Base-by-base conservation (phyloP, 2,113 vertebrate genomes). In the Aegithalos caudatus region DNA sequence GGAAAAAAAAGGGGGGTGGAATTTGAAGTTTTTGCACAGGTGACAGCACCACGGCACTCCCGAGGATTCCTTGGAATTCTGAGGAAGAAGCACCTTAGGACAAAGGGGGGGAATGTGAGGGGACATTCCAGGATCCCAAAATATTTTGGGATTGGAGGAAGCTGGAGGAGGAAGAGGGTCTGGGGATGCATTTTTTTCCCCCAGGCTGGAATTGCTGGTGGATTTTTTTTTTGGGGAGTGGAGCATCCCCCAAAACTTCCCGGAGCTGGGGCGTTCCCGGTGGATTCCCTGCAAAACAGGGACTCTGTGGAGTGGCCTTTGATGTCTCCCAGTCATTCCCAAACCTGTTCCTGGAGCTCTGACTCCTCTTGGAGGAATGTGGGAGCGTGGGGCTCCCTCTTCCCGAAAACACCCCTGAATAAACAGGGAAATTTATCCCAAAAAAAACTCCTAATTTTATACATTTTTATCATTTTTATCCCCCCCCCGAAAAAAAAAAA, bases 261-360 rank as follows among this genome's bases (percentile, higher is more conserved):
- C 10, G 44, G 44, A 44, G 44, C 7, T 45, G 44, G 44, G 29
- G 60, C 27, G 25, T 42, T 66, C 12, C 25, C 13, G 9, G 35
- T 1, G 45, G 11, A 38, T 79, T 54, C 65, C 65, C 4, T 35
- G 65, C 48, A 56, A 42, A 64, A 35, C 29, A 7, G 48, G 40
- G 35, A 15, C 5, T 37, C 15, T n/a, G 0, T 22, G 62, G 37
- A 13, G 9, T 2, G 15, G 7, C 4, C 27, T 44, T 88, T 88
- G 85, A 88, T 80, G 37, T 53, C 17, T 84, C 83, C 71, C 33
- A 1, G 48, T n/a, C 10, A 15, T 61, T 51, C 44, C 57, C 91
- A 76, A 83, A 92, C 71, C 83, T 57, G 73, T 87, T 96, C 17
- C 84, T 6, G 20, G 5, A 71, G 72, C 83, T 88, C 67, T 94